Evolutionary conservation across 2,888 invertebrate genomes (phyloP), one percentile per base, ranked within the genome.

Genomic region (Ctenicera cuprea): DNA sequence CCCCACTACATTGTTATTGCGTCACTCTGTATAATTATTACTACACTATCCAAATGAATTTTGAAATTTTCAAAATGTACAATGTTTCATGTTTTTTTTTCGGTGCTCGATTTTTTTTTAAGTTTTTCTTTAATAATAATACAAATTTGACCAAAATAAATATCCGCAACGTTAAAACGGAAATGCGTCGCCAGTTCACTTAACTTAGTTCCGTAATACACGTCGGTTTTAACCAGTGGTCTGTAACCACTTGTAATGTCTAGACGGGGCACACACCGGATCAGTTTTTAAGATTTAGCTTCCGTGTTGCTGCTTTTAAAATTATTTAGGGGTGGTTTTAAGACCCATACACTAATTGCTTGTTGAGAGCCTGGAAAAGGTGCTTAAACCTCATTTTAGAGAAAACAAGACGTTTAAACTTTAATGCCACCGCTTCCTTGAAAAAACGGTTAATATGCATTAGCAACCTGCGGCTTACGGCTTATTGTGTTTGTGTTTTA

Each of bases 321-420:
- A 22, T 12, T 30, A 7, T 14, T 87, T 86, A 88, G 61, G 88
- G 88, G 87, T 85, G 83, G 85, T 87, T 88, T 65, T 33, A 50
- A 71, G 50, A 54, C 43, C 30, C 20, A 33, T 20, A 18, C 30
- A 52, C 75, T 77, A 77, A 77, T 77, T 77, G 75, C 70, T 45
- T 69, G 63, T 65, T 71, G 57, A 71, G 69, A 62, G 50, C 33
- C 30, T 38, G 11, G 88, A 88, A 88, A 45, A 48, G 48, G 48
- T 48, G 48, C 48, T 48, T 48, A 48, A 48, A 14, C 48, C 18
- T 5, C 14, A 18, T 48, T 16, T 48, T 48, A 48, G 18, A 20
- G 16, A 33, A 5, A 33, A 9, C 33, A 33, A 33, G 33, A 33
- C 5, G 3, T 26, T 26, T 3, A 11, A 45, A 45, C n/a, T n/a